phyloP scores from a whole-genome alignment of 2,113 vertebrate species.

The Hippocampus abdominalis region DNA sequence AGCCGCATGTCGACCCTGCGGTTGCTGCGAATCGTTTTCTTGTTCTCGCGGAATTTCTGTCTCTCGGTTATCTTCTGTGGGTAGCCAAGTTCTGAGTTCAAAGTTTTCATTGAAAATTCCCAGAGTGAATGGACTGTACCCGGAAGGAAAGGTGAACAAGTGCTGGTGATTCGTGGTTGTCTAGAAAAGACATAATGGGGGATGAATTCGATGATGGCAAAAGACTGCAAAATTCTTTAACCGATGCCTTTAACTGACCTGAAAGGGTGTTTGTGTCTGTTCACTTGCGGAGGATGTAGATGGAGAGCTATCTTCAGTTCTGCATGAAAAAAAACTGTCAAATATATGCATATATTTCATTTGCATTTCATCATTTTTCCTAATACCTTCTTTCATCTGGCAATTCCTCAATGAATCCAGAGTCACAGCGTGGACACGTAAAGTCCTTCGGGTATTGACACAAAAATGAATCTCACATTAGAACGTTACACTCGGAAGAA shows the following conservation, averaged over 20 bases:
- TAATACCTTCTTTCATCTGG: slow-evolving; percentile 82
- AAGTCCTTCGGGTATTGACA: slow-evolving; percentile 77
- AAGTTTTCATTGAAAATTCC: slow-evolving; percentile 92
- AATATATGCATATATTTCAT: background rate
- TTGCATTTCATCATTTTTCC: too few relatives aligned
- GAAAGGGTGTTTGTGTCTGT: slow-evolving; percentile 79
- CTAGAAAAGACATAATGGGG: slow-evolving; percentile 18
- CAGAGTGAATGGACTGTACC: slow-evolving; percentile 86
- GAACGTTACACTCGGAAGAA: background rate
- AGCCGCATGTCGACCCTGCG: slow-evolving; percentile 81
- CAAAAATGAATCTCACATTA: slow-evolving; percentile 2
- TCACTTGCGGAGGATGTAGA: slow-evolving; percentile 76
- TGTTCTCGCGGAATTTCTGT: slow-evolving; percentile 82
- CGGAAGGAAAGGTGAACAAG: slow-evolving; percentile 85
- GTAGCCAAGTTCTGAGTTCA: slow-evolving; percentile 76
- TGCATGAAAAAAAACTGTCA: slow-evolving; percentile 44
- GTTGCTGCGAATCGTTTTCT: slow-evolving; percentile 85
- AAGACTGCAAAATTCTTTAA: background rate
- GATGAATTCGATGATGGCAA: slow-evolving; percentile 16
- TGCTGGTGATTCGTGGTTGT: slow-evolving; percentile 86
- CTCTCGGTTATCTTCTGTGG: slow-evolving; percentile 81
- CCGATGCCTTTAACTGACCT: slow-evolving; percentile 69
- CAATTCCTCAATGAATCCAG: slow-evolving; percentile 95
- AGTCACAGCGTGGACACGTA: slow-evolving; percentile 89
- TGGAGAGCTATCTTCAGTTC: slow-evolving; percentile 78